Conservation (phyloP, 2,797 vertebrate species). For the Balearica regulorum region DNA sequence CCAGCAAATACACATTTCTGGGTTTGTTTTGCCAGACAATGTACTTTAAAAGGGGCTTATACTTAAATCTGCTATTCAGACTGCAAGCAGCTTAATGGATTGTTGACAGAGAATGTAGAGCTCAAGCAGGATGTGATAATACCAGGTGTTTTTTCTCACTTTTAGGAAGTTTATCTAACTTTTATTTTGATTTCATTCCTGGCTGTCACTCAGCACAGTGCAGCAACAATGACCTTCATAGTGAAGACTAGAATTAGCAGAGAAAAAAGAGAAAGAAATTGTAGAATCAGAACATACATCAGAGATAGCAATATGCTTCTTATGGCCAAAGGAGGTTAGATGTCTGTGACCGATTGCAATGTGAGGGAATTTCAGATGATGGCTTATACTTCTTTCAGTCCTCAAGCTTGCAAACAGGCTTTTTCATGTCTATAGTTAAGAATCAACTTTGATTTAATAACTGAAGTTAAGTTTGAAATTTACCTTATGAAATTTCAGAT, state of each 20-base stretch:
- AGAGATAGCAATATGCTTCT: neutral
- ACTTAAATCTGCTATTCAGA: conserved; percentile 17
- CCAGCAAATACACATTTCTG: neutral
- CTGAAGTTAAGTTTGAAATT: neutral
- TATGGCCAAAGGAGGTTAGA: neutral
- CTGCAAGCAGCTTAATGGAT: conserved; percentile 5
- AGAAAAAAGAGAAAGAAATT: neutral
- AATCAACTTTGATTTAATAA: neutral
- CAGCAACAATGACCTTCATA: neutral
- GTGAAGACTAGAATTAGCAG: neutral
- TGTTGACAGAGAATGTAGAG: conserved; percentile 14
- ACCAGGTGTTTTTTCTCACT: neutral
- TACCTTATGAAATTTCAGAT: neutral
- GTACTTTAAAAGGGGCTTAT: neutral
- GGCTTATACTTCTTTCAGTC: neutral
- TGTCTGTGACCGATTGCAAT: neutral
- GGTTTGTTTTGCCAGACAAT: conserved; percentile 8
- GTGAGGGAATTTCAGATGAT: neutral
- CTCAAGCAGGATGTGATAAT: neutral
- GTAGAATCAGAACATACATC: neutral
- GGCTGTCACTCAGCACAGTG: neutral
- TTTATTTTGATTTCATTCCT: neutral
- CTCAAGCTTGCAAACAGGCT: neutral
- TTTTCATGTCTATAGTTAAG: neutral
- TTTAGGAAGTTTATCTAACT: neutral